phyloP scores from a whole-genome alignment of 2,888 invertebrate genomes.

The Catonia carolina region DNA sequence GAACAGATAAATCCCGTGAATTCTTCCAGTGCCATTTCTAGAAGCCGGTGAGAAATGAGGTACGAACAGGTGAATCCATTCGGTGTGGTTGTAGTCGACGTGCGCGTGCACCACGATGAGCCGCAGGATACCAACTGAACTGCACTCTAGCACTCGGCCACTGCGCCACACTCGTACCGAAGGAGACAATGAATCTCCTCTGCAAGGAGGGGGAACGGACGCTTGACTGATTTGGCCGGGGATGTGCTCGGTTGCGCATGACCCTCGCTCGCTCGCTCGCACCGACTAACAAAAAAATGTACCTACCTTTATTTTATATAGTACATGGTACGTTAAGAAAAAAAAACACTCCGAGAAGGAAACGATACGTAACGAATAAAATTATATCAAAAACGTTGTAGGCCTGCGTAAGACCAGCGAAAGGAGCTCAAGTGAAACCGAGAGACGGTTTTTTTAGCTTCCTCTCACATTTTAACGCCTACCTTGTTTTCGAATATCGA shows the following conservation, averaged over 20 bases:
- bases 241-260: conserved; percentile 30
- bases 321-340: background rate
- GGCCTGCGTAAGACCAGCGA: conserved; percentile 13
- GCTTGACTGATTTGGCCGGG: conserved; percentile 27
- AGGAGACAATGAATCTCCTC: background rate
- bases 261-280: conserved; percentile 24
- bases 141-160: background rate
- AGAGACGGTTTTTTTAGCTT: no score
- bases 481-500: no score
- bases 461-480: no score
- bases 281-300: background rate
- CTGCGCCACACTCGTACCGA: background rate
- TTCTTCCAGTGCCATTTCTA: conserved; percentile 37
- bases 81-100: background rate
- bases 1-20: conserved; percentile 34
- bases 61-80: conserved; percentile 7
- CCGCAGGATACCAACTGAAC: conserved; percentile 3
- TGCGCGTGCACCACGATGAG: conserved; percentile 1
- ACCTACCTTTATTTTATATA: background rate
- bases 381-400: conserved; percentile 14
- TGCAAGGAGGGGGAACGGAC: conserved; percentile 1
- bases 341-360: conserved; percentile 15
- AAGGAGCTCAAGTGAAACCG: background rate
- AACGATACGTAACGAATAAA: conserved; percentile 22
- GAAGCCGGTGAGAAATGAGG: conserved; percentile 24